These are phyloP conservation scores for Diarsia brunnea DNA, from an alignment of 2,888 invertebrate species.

Conservation along the genomic window DNA sequence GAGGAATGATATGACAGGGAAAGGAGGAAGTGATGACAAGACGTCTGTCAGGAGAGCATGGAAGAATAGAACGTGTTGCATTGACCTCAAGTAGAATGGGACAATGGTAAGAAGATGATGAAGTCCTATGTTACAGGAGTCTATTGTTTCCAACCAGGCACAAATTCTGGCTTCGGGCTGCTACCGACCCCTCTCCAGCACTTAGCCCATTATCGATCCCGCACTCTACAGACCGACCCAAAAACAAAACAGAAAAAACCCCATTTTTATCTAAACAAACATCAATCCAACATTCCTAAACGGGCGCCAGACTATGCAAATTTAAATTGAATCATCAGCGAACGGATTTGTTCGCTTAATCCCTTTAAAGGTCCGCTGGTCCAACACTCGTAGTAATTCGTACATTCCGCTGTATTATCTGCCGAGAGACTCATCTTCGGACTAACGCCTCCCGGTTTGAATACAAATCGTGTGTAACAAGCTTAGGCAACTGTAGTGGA, in stretches of 20 bases:
- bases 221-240: background rate
- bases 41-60: too few relatives aligned
- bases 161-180: background rate
- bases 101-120: too few relatives aligned
- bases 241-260: conserved; percentile 19
- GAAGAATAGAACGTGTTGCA: too few relatives aligned
- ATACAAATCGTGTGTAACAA: conserved; percentile 68
- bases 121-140: background rate
- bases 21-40: too few relatives aligned
- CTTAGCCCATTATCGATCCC: too few relatives aligned
- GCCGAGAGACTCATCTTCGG: conserved; percentile 63
- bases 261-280: conserved; percentile 58
- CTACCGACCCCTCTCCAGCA: background rate
- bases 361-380: conserved; percentile 62
- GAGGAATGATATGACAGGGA: too few relatives aligned
- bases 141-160: background rate
- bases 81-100: too few relatives aligned
- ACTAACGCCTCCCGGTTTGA: conserved; percentile 65
- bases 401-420: conserved; percentile 55
- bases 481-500: conserved; percentile 61
- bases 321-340: conserved; percentile 84
- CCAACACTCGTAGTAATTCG: conserved; percentile 55
- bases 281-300: conserved; percentile 53
- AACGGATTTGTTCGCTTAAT: conserved; percentile 76
- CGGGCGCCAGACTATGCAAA: conserved; percentile 76